Conservation (phyloP, 2,888 invertebrate genomes). For the Bursaphelenchus okinawaensis region DNA sequence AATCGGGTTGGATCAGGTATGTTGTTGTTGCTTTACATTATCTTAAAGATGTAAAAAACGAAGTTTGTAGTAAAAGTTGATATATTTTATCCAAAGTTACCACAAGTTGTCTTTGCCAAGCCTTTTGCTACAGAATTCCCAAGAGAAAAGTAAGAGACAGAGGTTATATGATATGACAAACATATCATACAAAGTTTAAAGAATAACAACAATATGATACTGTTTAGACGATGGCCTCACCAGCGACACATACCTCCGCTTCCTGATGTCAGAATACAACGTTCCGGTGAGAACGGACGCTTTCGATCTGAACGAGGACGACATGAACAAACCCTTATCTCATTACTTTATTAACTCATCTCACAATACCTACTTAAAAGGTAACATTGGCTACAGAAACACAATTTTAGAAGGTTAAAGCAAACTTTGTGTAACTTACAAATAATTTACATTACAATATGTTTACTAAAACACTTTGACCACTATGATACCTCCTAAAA, state of each 20-base stretch:
- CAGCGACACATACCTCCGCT: constrained; percentile 89
- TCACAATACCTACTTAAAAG: constrained; percentile 51
- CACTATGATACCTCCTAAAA: no score
- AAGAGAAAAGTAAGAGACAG: no score
- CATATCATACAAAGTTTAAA: neutral
- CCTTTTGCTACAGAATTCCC: no score
- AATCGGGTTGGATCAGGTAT: constrained; percentile 19
- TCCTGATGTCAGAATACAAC: constrained; percentile 90
- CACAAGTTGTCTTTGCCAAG: no score
- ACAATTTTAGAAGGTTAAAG: neutral
- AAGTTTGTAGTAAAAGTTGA: neutral
- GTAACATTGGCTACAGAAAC: constrained; percentile 13
- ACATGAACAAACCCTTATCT: constrained; percentile 44
- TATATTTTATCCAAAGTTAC: no score
- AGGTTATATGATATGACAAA: neutral
- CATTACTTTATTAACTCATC: constrained; percentile 50
- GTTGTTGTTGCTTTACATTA: no score
- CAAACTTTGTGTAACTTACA: no score
- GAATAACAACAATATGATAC: neutral
- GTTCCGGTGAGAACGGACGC: constrained; percentile 90
- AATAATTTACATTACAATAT: no score
- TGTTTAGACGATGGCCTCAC: constrained; percentile 66
- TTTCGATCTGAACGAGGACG: constrained; percentile 66
- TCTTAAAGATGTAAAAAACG: no score
- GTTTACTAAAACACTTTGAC: no score